Base-by-base conservation (phyloP, 2,888 invertebrate species). In the Lithophane socia region DNA sequence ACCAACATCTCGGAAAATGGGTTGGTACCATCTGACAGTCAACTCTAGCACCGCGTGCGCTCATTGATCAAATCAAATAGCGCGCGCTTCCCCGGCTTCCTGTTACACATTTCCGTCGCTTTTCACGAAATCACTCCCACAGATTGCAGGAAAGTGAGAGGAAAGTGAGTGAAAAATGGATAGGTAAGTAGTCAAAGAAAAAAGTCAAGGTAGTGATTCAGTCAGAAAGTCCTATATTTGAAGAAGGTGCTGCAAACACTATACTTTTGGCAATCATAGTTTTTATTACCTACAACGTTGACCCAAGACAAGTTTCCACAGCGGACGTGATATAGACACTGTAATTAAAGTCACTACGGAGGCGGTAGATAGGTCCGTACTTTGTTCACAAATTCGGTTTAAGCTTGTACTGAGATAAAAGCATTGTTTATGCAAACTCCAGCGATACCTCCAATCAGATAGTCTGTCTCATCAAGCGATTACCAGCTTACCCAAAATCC, bases 401-500 rank as follows among this genome's bases (percentile, higher is more conserved):
- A 16, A 79, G 10, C 67, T 29, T 47, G 42, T 66, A 8, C 58
- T 12, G 54, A 70, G 49, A 73, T 44, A 83, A 65, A 75, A 37
- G 61, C 74, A 52, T 82, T 54, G 73, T 72, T 84, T 81, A 84
- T 84, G 77, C 80, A 83, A 87, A 83, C 66, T 47, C 67, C 75
- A 44, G 60, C 73, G 47, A 74, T 69, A 65, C 61, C 65, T 71
- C 49, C 79, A 58, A 83, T 81, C 84, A 81, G 81, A 80, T 84
- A 82, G 75, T 82, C 77, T 67, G 67, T 74, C 72, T 85, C 70
- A 78, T 70, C 72, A 75, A 65, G 73, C 37, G 69, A 84, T 83
- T 85, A 82, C 58, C 77, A 71, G 82, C 83, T 86, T 86, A 85
- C 72, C 77, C 69, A 74, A 88, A 84, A 86, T 84, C 88, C 83